Evolutionary conservation across 2,113 vertebrate genomes (phyloP).

Genomic region (Thalassoma bifasciatum): DNA sequence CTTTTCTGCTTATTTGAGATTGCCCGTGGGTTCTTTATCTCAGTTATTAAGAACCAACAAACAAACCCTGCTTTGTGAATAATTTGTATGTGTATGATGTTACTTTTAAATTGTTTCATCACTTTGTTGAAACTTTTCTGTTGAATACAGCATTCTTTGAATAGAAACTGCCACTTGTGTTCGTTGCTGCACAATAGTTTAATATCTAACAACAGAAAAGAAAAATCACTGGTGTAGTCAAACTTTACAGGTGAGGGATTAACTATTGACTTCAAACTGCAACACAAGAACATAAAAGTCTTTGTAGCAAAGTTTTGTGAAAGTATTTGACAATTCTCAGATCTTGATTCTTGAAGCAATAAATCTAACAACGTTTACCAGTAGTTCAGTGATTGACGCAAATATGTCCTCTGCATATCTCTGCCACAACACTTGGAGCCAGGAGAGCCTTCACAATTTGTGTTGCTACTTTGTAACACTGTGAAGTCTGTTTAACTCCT

Average conservation of each 20-base stretch:
- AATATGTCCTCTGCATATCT: constrained; percentile 32
- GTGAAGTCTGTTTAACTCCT: no score
- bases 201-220: no score
- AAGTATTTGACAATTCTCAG: constrained; percentile 41
- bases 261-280: no score
- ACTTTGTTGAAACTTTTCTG: no score
- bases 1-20: neutral
- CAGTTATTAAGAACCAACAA: neutral
- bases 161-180: no score
- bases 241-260: no score
- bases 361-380: neutral
- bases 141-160: neutral
- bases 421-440: neutral
- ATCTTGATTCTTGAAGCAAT: neutral
- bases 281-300: neutral
- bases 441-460: neutral
- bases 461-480: neutral
- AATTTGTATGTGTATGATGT: no score
- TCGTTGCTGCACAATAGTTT: no score
- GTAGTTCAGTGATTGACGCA: neutral
- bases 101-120: no score
- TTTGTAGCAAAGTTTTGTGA: neutral
- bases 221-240: no score
- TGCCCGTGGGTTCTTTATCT: neutral
- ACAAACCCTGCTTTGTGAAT: no score